Percentiles rank a stretch among this genome's conserved stretches.
These are phyloP conservation scores for Ellobius talpinus DNA, from an alignment of 2,113 vertebrate genomes.

Conservation along the genomic window DNA sequence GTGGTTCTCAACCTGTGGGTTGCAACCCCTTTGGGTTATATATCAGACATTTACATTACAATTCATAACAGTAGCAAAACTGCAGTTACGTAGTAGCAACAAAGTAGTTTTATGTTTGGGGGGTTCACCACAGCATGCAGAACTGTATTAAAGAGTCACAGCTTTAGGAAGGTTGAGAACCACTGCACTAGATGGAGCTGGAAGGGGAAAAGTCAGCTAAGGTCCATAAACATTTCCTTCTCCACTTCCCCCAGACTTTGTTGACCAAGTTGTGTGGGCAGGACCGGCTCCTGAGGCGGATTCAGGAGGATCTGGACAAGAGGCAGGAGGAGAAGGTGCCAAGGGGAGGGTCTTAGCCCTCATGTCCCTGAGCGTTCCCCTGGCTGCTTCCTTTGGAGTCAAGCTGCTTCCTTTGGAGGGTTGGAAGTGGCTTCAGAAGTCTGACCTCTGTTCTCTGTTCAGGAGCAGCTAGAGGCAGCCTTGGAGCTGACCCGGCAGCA, in stretches of 20 bases:
- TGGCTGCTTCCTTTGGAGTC: too few species aligned
- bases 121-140: background rate
- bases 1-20: background rate
- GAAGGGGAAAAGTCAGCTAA: background rate
- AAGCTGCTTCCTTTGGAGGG: background rate
- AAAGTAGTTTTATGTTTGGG: background rate
- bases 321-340: conserved; percentile 91
- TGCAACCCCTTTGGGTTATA: background rate
- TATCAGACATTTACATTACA: background rate
- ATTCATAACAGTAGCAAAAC: background rate
- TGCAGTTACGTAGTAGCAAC: background rate
- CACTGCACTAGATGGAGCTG: background rate
- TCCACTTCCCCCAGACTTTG: conserved; percentile 85
- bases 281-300: conserved; percentile 90
- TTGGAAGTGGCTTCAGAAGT: background rate
- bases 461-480: conserved; percentile 91
- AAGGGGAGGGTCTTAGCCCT: background rate
- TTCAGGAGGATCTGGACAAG: conserved; percentile 89
- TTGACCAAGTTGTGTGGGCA: conserved; percentile 93
- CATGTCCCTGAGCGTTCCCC: fast-evolving
- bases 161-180: background rate
- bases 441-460: background rate
- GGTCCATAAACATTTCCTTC: background rate
- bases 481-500: conserved; percentile 90
- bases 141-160: background rate